phyloP scores from a whole-genome alignment of 2,888 invertebrate genomes.

The Eupithecia tripunctaria region DNA sequence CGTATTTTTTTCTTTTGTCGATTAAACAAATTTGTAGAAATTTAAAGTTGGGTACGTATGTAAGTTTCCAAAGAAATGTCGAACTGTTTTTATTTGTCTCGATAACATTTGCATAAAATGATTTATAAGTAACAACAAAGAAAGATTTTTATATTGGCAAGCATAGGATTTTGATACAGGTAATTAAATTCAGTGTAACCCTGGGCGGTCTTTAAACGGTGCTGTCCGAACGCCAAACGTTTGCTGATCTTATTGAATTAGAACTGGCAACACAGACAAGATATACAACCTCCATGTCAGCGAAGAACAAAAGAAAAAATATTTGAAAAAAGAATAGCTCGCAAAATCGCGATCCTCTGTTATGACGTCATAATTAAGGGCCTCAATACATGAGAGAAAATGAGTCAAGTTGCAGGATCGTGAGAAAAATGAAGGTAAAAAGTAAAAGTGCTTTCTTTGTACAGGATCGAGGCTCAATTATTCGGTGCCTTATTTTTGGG shows the following conservation, averaged over 20 bases:
- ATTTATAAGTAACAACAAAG: neutral
- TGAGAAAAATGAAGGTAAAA: constrained; percentile 71
- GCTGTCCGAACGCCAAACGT: constrained; percentile 40
- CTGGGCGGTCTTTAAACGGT: constrained; percentile 48
- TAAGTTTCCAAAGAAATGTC: too few relatives aligned
- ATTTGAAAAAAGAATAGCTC: constrained; percentile 64
- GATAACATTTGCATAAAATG: neutral
- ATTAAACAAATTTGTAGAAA: too few relatives aligned
- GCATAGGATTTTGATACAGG: constrained; percentile 30
- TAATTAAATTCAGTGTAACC: constrained; percentile 39
- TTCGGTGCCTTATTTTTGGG: constrained; percentile 68
- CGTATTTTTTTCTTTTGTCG: too few relatives aligned
- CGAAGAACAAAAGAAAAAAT: constrained; percentile 66
- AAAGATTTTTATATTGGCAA: neutral
- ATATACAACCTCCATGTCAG: constrained; percentile 60
- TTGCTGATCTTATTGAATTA: constrained; percentile 46
- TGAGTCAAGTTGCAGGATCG: constrained; percentile 70
- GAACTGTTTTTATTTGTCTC: neutral
- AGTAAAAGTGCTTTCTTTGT: constrained; percentile 83
- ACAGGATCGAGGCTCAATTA: constrained; percentile 70
- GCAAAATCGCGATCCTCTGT: constrained; percentile 54
- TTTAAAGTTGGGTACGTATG: too few relatives aligned
- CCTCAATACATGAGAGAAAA: constrained; percentile 59
- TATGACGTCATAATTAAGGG: constrained; percentile 81
- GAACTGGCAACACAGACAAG: constrained; percentile 57